These are phyloP conservation scores for Anthonomus grandis DNA, from an alignment of 1,140 invertebrate species.

Conservation along the genomic window DNA sequence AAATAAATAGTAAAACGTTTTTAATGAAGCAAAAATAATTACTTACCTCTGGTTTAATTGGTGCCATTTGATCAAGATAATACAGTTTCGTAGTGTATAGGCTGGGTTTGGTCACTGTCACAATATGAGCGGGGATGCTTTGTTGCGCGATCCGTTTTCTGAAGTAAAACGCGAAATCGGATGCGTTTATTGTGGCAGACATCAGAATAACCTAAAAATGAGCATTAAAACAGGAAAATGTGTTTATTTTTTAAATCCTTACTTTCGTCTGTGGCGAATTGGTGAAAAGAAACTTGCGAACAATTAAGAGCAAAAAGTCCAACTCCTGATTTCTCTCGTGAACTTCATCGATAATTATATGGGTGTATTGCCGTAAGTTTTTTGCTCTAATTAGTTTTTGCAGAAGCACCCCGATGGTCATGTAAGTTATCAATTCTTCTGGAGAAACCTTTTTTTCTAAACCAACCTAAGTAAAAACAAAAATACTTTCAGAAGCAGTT, in stretches of 20 bases:
- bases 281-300: conserved; percentile 74
- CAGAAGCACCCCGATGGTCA: conserved; percentile 77
- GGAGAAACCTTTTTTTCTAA: conserved; percentile 54
- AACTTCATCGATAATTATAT: conserved; percentile 92
- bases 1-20: not conserved
- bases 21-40: conserved; percentile 9
- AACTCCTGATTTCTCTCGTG: conserved; percentile 94
- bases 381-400: conserved; percentile 67
- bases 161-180: conserved; percentile 75
- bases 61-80: conserved; percentile 66
- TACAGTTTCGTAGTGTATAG: conserved; percentile 59
- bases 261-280: conserved; percentile 68
- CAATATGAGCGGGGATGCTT: conserved; percentile 49
- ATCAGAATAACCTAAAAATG: conserved; percentile 68
- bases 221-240: not conserved
- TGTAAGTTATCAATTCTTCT: conserved; percentile 82
- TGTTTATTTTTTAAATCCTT: conserved; percentile 1
- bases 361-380: conserved; percentile 72
- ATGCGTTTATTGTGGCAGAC: conserved; percentile 81
- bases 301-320: conserved; percentile 83
- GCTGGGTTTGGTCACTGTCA: conserved; percentile 55
- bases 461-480: conserved; percentile 48
- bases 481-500: too few relatives aligned
- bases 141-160: conserved; percentile 18
- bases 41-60: conserved; percentile 45